Evolutionary conservation across 2,797 vertebrate genomes (phyloP), one percentile per base, ranked within the genome.

Genomic region (Mus caroli): DNA sequence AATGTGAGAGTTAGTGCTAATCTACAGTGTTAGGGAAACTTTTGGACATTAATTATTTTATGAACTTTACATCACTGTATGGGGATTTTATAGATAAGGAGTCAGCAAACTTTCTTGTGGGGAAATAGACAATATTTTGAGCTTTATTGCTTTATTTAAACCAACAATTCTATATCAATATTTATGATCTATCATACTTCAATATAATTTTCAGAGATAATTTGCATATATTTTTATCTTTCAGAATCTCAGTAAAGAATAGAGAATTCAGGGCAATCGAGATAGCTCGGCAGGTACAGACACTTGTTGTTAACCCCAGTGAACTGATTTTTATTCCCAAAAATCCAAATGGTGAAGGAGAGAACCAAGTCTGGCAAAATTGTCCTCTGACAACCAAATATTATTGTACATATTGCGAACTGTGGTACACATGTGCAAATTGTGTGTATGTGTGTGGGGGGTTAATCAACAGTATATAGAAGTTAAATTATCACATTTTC

Each of bases 41-140:
- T 96, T 95, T 80, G 83, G 28, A 88, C 54, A 77, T 43, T 50
- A 79, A 46, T 89, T 91, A 50, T 79, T 91, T 91, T 14, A 64
- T 92, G 8, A 89, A 82, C 2, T 82, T 37, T 86, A 37, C 14
- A 62, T 40, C 62, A 92, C 40, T 52, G 19, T 50, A 24, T 88
- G 52, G 71, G 7, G 6, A 92, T 60, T 94, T 92, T 90, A 76
- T 24, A 87, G 22, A 75, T 19, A 9, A 97, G 56, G 15, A 3
- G 5, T 64, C 67, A 83, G 50, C 24, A 93, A 91, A 69, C 0
- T 1, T 80, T 50, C 88, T 46, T 43, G 80, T 0, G 22, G 80
- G 87, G 26, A 67, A 0, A 80, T 54, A 85, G 12, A 64, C 19
- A 69, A 26, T 67, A 76, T 76, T 88, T 91, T 83, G 88, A 62